Evolutionary conservation across 2,888 invertebrate genomes (phyloP), one percentile per base, ranked within the genome.

Genomic region (Drosophila conformis): DNA sequence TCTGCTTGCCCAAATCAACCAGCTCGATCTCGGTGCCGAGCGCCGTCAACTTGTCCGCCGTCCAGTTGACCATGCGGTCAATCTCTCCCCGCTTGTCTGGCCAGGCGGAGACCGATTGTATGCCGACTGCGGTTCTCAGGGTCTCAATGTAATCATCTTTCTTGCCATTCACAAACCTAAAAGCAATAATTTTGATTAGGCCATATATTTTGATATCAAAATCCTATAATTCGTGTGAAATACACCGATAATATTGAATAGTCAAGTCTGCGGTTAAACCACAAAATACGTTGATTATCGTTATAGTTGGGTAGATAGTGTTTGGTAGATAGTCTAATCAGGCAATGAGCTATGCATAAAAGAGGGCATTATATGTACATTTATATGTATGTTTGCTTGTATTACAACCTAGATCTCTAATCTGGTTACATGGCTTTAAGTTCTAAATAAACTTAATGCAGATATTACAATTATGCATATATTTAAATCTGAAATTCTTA

Each of bases 101-200:
- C 96, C 97, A 98, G 90, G 97, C 96, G 31, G 99, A 99, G n/a
- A 99, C 98, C 7, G 98, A 98, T 84, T 97, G 96, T 90, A 99
- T 99, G 4, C 97, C 97, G 33, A 99, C 98, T 2, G 97, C 97
- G 90, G 98, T 97, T 64, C 95, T 95, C 67, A 99, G 94, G 73
- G 95, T 95, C 56, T 95, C 94, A 72, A 99, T 96, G 91, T 97
- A 99, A 62, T 95, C 94, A 4, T 93, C 92, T 90, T 96, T 95
- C 91, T 98, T 96, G 56, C 94, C 93, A 90, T 99, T 98, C 70
- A 99, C 96, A 72, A 87, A 89, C 29, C 92, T 92, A 49, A 15
- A 18, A 46, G 27, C n/a, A 29, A 38, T 38, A 65, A 53, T 62
- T 42, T 38, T 38, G 59, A 70, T 69, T 67, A 69, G 36, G 38